phyloP scores from a whole-genome alignment of 2,888 invertebrate genomes.

The Pristionchus entomophagus region DNA sequence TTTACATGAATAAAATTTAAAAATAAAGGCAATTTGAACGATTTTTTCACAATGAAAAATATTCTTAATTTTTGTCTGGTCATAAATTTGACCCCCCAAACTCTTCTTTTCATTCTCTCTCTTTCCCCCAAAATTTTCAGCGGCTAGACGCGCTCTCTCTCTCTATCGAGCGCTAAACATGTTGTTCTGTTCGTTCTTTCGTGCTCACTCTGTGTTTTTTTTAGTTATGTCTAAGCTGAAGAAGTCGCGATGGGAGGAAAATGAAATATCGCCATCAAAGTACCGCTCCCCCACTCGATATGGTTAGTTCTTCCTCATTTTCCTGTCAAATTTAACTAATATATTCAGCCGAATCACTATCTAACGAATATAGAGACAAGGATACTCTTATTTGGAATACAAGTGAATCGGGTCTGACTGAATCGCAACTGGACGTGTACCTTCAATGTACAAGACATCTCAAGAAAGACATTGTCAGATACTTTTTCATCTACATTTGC shows the following conservation, averaged over 20 bases:
- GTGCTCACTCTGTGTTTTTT: not conserved
- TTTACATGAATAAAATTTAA: no score
- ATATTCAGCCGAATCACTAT: not conserved
- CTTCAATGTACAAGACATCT: not conserved
- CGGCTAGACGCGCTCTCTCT: not conserved
- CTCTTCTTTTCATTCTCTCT: no score
- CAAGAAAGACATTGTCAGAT: constrained; percentile 5
- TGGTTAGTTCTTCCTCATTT: not conserved
- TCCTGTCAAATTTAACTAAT: not conserved
- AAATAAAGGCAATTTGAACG: no score
- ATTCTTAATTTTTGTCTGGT: no score
- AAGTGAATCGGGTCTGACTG: not conserved
- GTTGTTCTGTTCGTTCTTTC: not conserved
- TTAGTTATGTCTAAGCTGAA: not conserved
- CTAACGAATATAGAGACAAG: not conserved
- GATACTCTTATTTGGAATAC: not conserved
- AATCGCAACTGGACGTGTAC: not conserved
- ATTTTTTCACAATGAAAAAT: no score
- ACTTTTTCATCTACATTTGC: not conserved
- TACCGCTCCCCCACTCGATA: constrained; percentile 36
- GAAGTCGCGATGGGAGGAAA: not conserved
- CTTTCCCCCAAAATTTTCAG: not conserved
- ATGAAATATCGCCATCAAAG: constrained; percentile 28
- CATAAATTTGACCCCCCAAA: no score
- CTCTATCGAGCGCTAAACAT: not conserved